Percentiles rank a stretch among this genome's conserved stretches.
Conservation (phyloP, 2,113 vertebrate genomes). For the Neolamprologus caudopunctatus region DNA sequence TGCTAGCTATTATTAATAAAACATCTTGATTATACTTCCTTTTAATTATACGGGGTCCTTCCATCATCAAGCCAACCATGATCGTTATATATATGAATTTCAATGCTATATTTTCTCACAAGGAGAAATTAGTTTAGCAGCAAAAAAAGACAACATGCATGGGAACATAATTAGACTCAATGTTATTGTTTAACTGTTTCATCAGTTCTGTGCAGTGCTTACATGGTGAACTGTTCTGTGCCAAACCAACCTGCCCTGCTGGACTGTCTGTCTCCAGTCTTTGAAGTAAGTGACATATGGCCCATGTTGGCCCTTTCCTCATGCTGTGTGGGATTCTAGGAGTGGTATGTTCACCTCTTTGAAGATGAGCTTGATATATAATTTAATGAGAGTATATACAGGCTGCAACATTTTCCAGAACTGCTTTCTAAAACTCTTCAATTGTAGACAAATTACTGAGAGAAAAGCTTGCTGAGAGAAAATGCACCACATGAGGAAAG, state of each 20-base stretch:
- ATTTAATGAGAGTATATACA: background rate
- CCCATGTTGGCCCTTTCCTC: constrained; percentile 38
- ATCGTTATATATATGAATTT: background rate
- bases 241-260: constrained; percentile 40
- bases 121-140: background rate
- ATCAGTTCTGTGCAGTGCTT: constrained; percentile 6
- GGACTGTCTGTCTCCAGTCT: constrained; percentile 30
- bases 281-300: constrained; percentile 10
- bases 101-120: background rate
- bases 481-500: too few species aligned
- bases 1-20: background rate
- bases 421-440: background rate
- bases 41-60: background rate
- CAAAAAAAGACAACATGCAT: background rate
- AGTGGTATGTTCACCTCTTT: constrained; percentile 53
- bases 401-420: accelerated
- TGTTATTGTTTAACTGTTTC: accelerated
- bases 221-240: constrained; percentile 39
- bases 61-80: background rate
- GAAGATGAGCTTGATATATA: background rate
- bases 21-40: background rate
- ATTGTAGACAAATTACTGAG: background rate
- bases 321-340: constrained; percentile 64
- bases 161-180: background rate
- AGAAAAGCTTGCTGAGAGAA: background rate